phyloP scores from a whole-genome alignment of 2,797 vertebrate species.

The Miichthys miiuy region DNA sequence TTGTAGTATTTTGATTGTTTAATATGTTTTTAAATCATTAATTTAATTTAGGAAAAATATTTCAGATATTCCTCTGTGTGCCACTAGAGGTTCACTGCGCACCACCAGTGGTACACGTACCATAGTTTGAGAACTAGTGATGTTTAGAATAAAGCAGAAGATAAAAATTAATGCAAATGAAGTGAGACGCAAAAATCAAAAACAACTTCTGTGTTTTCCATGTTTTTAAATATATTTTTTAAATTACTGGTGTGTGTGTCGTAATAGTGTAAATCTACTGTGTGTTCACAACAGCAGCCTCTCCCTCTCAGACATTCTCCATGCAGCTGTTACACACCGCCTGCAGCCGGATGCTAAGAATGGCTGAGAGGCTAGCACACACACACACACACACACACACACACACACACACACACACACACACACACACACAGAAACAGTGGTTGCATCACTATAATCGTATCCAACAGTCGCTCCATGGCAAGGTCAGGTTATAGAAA shows the following conservation, averaged over 20 bases:
- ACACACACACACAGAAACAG: slow-evolving; percentile 20
- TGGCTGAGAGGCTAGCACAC: slow-evolving; percentile 54
- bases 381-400: slow-evolving; percentile 32
- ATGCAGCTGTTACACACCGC: slow-evolving; percentile 65
- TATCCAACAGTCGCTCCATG: slow-evolving; percentile 66
- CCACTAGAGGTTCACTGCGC: too few relatives aligned
- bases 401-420: slow-evolving; percentile 27
- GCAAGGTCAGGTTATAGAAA: slow-evolving; percentile 70
- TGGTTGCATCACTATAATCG: slow-evolving; percentile 71
- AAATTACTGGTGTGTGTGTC: not conserved
- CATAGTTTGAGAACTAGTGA: too few relatives aligned
- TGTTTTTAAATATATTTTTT: not conserved
- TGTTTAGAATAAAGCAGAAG: not conserved
- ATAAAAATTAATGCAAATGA: not conserved
- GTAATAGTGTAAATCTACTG: not conserved
- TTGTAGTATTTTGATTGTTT: too few relatives aligned
- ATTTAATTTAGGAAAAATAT: too few relatives aligned
- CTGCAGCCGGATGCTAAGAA: slow-evolving; percentile 63
- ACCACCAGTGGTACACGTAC: too few relatives aligned
- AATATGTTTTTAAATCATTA: too few relatives aligned
- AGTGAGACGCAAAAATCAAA: not conserved
- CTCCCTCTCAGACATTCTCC: slow-evolving; percentile 58
- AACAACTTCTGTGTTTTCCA: not conserved
- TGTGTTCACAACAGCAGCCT: slow-evolving; percentile 19
- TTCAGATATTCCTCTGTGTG: too few relatives aligned